Evolutionary conservation across 2,797 vertebrate species (phyloP), one percentile per base, ranked within the genome.

Genomic region (Ctenochaetus hawaiiensis): DNA sequence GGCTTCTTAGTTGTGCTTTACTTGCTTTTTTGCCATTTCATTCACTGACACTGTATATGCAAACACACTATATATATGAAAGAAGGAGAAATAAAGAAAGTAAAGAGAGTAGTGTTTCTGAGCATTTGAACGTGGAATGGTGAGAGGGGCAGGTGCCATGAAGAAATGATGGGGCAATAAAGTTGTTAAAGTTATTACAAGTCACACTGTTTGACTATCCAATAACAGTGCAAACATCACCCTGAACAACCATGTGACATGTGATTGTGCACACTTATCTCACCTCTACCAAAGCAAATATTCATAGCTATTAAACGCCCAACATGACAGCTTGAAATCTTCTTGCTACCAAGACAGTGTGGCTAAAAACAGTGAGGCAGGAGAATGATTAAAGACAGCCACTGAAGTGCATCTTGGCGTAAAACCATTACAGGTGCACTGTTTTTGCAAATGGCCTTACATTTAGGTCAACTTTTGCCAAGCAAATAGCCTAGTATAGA

Each of bases 251-350:
- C 41, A 64, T 67, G 67, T 49, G 60, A 16, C 48, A 17, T 59
- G 56, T 18, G 18, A 13, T n/a, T 63, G 22, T 6, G 8, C 12
- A 5, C 0, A 2, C 57, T 59, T 59, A 81, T 80, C 61, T 23
- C 64, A 41, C 48, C 69, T 72, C 41, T 11, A 52, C 56, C n/a
- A 80, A 72, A 23, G 59, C 43, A 81, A 89, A 84, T 39, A 66
- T 71, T 67, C 13, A 4, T 2, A 62, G 71, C 81, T 64, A 34
- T 64, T 78, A 48, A 78, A 85, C 17, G 76, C 53, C 44, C 66
- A 62, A 72, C 26, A 56, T 14, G 61, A 64, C 65, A 67, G 0
- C 57, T 61, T 68, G 22, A 51, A 63, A 72, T 67, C 49, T 8
- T n/a, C 41, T 45, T 14, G 65, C 16, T 39, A 63, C 26, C 10